Evolutionary conservation across 2,888 invertebrate genomes (phyloP).

Genomic region (Macaria notata): DNA sequence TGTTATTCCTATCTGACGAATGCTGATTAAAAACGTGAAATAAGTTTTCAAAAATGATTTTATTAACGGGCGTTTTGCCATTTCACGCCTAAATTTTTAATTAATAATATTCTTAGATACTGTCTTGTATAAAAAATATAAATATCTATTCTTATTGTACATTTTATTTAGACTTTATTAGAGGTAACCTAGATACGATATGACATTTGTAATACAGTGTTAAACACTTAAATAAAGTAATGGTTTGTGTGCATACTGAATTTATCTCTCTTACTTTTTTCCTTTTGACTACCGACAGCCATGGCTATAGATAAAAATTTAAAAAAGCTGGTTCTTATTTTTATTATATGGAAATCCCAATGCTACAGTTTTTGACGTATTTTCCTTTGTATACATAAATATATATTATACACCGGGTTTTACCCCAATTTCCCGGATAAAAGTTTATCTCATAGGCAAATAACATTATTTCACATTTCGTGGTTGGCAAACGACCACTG

Average conservation of each 20-base stretch:
- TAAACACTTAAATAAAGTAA: slow-evolving; percentile 43
- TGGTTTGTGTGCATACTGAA: slow-evolving; percentile 38
- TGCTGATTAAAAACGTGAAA: slow-evolving; percentile 9
- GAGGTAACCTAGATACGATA: slow-evolving; percentile 5
- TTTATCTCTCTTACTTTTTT: slow-evolving; percentile 8
- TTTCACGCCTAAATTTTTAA: slow-evolving; percentile 19
- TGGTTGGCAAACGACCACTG: no score
- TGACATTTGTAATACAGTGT: slow-evolving; percentile 37
- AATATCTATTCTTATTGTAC: slow-evolving; percentile 4
- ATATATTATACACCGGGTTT: no score
- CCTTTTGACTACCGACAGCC: no score
- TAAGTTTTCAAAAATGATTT: slow-evolving; percentile 6
- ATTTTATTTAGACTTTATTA: slow-evolving; percentile 18
- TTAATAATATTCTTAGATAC: not conserved
- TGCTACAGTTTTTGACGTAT: no score
- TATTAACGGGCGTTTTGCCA: slow-evolving; percentile 26
- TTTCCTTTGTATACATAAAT: no score
- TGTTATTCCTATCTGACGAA: slow-evolving; percentile 9
- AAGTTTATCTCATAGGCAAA: no score
- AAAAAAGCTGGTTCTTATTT: no score
- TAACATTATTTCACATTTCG: no score
- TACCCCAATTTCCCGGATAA: no score
- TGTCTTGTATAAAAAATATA: not conserved
- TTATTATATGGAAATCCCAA: no score
- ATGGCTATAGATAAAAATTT: no score